Evolutionary conservation across 2,113 vertebrate genomes (phyloP).

Genomic region (Aviceda subcristata): DNA sequence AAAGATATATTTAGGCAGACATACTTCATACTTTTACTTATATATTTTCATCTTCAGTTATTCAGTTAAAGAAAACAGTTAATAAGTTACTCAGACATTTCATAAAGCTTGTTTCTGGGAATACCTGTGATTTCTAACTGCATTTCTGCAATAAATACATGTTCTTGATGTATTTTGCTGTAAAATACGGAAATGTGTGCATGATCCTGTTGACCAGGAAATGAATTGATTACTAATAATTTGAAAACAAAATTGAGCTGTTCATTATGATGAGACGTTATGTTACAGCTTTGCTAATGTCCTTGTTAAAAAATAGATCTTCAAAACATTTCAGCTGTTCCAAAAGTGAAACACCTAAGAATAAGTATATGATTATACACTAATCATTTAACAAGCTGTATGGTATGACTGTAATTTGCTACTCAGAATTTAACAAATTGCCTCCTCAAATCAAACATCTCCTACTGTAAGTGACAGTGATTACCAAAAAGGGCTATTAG

Average conservation of each 20-base stretch:
- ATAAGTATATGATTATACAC: conserved; percentile 7
- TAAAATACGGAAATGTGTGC: neutral
- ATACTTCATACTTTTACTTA: neutral
- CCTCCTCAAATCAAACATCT: conserved; percentile 19
- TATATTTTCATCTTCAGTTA: neutral
- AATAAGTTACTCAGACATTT: neutral
- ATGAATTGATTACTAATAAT: neutral
- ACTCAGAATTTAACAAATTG: conserved; percentile 14
- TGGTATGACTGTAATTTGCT: neutral
- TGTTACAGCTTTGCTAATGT: neutral
- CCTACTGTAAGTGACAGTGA: neutral
- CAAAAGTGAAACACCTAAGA: conserved; percentile 1
- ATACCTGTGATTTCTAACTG: neutral
- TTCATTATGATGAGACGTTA: neutral
- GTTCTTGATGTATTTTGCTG: neutral
- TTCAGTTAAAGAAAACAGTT: neutral
- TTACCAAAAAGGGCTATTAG: neutral
- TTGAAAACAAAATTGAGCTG: neutral
- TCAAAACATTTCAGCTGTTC: neutral
- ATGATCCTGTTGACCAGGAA: neutral
- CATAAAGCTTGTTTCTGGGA: neutral
- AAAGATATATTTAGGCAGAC: neutral
- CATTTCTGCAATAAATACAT: neutral
- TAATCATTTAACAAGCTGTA: conserved; percentile 24
- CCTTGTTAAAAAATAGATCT: neutral